These are phyloP conservation scores for Hydropsyche tenuis DNA, from an alignment of 1,140 invertebrate genomes.

Conservation along the genomic window DNA sequence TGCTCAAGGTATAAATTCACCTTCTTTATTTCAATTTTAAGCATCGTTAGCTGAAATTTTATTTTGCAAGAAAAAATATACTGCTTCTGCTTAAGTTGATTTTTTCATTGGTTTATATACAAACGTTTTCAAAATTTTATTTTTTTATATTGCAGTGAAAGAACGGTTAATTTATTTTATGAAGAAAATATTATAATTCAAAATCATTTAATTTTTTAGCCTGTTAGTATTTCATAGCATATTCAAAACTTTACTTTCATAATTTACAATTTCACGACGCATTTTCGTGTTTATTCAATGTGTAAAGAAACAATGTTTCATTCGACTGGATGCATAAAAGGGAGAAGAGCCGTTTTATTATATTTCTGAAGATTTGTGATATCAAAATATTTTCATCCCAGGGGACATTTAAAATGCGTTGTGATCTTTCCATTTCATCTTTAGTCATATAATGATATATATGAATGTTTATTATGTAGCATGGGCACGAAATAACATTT, in stretches of 20 bases:
- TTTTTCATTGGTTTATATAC: no score
- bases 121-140: no score
- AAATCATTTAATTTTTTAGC: no score
- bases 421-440: constrained; percentile 24
- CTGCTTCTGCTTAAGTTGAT: no score
- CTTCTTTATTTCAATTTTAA: constrained; percentile 12
- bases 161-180: no score
- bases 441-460: background rate
- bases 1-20: constrained; percentile 71
- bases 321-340: background rate
- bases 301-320: constrained; percentile 1
- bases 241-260: no score
- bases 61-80: background rate
- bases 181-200: no score
- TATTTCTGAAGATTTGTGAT: constrained; percentile 17
- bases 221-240: no score
- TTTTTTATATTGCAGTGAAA: no score
- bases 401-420: constrained; percentile 23
- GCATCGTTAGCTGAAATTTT: constrained; percentile 10
- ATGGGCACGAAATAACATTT: background rate
- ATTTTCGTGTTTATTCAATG: background rate
- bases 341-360: background rate
- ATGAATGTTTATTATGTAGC: background rate
- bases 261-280: background rate
- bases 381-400: constrained; percentile 14